A percentile compares a stretch with the other conserved stretches of the same genome.
Evolutionary conservation across 1,140 invertebrate genomes (phyloP).

Genomic region (Bemisia tabaci): DNA sequence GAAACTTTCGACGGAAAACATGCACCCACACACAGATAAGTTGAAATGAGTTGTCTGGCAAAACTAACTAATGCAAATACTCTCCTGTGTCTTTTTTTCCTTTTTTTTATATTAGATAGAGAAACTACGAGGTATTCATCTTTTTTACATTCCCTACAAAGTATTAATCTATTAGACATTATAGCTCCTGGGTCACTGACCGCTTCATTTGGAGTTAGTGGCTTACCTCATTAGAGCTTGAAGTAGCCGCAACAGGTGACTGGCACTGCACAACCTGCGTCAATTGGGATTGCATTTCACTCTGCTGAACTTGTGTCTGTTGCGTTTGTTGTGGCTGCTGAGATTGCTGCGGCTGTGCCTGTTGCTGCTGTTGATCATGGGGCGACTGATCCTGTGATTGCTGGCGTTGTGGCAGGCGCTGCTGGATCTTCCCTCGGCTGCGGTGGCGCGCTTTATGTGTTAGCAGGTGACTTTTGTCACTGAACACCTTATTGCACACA

Average conservation of each 20-base stretch:
- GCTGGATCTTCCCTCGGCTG: slow-evolving; percentile 8
- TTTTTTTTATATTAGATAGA: too few species aligned
- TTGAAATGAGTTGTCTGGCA: too few species aligned
- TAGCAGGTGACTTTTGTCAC: slow-evolving; percentile 35
- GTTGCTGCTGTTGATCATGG: not conserved
- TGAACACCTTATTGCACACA: slow-evolving; percentile 35
- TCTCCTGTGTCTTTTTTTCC: too few species aligned
- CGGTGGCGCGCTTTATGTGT: slow-evolving; percentile 36
- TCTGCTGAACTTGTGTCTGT: not conserved
- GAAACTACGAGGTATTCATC: too few species aligned
- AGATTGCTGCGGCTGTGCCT: not conserved
- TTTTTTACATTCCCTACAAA: too few species aligned
- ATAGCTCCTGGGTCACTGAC: too few species aligned
- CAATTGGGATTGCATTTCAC: not conserved
- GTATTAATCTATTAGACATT: too few species aligned
- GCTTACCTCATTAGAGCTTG: not conserved
- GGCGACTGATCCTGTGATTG: not conserved
- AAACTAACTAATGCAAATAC: too few species aligned
- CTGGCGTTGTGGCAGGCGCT: not conserved
- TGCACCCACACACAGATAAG: too few species aligned
- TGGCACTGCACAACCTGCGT: not conserved
- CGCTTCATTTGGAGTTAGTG: too few species aligned
- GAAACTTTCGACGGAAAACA: too few species aligned
- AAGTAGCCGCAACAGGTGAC: not conserved
- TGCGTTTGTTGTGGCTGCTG: not conserved